phyloP scores from a whole-genome alignment of 2,797 vertebrate species.

The Tokudaia tokunoshimensis region DNA sequence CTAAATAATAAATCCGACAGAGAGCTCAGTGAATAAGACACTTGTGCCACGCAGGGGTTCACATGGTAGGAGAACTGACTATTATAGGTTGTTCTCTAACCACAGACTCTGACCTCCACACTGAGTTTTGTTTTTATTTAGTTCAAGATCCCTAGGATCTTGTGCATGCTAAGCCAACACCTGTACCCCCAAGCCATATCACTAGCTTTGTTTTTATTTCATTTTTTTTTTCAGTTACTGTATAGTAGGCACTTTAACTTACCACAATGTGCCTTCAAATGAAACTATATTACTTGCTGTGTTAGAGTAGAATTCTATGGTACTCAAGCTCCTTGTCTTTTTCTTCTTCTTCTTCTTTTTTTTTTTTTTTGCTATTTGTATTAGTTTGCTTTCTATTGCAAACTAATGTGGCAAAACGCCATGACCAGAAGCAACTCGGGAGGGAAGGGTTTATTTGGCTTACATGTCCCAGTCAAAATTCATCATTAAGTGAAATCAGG shows the following conservation, averaged over 20 bases:
- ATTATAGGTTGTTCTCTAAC: not conserved
- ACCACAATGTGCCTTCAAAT: not conserved
- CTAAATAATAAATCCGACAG: not conserved
- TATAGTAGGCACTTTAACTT: not conserved
- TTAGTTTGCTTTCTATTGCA: not conserved
- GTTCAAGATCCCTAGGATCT: not conserved
- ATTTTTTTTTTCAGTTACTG: not conserved
- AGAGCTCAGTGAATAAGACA: not conserved
- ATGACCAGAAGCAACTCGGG: not conserved
- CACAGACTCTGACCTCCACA: not conserved
- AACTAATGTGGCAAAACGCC: not conserved
- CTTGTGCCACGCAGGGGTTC: not conserved
- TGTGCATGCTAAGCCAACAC: not conserved
- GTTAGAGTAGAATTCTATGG: not conserved
- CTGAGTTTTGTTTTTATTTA: not conserved
- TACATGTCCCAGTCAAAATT: not conserved
- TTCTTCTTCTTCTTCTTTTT: not conserved
- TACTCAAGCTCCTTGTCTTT: not conserved
- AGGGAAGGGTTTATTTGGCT: not conserved
- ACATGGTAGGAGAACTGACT: not conserved
- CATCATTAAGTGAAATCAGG: not conserved
- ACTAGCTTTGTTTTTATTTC: not conserved
- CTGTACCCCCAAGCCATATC: not conserved
- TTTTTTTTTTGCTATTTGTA: not conserved
- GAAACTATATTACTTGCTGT: not conserved